Evolutionary conservation across 2,797 vertebrate species (phyloP).

Genomic region (Anniella stebbinsi): DNA sequence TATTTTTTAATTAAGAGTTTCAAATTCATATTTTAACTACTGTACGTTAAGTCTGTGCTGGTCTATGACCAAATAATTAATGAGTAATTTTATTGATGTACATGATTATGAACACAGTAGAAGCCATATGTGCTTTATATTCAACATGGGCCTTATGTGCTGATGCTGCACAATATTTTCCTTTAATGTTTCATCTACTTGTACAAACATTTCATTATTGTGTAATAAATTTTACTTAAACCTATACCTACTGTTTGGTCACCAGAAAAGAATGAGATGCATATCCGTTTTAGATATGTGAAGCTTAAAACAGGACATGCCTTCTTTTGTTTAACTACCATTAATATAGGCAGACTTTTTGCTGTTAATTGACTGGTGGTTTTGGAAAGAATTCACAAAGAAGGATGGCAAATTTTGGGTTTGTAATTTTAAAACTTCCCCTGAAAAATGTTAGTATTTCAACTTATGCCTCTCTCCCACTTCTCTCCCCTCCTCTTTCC

Average conservation of each 20-base stretch:
- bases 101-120: constrained; percentile 18
- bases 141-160: constrained; percentile 21
- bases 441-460: background rate
- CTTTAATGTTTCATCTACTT: constrained; percentile 22
- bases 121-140: constrained; percentile 9
- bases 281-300: background rate
- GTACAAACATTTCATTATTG: constrained; percentile 25
- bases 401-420: background rate
- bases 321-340: background rate
- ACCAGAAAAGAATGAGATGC: background rate
- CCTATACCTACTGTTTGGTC: background rate
- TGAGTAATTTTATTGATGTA: constrained; percentile 44
- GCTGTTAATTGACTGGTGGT: background rate
- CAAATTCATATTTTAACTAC: constrained; percentile 48
- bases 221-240: constrained; percentile 14
- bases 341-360: background rate
- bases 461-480: background rate
- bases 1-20: constrained; percentile 44
- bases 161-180: constrained; percentile 9
- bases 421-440: background rate
- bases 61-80: constrained; percentile 36
- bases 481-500: background rate
- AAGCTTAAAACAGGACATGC: background rate
- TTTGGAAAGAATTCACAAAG: background rate
- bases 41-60: constrained; percentile 28